Percentiles rank a stretch among this genome's conserved stretches.
Conservation (phyloP, 2,888 invertebrate species). For the Clanis bilineata region DNA sequence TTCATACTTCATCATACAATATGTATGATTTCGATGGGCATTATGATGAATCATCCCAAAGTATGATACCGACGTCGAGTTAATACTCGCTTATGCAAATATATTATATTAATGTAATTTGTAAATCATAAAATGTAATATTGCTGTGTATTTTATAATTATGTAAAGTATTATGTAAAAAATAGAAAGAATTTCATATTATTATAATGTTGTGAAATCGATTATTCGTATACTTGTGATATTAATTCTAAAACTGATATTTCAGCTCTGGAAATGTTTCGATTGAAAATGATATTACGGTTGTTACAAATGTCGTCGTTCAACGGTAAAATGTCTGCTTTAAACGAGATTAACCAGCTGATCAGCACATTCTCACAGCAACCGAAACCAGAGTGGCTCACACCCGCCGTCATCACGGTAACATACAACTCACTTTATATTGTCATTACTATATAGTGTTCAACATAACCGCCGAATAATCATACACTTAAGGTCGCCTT, state of each 20-base stretch:
- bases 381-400: slow-evolving; percentile 96
- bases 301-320: slow-evolving; percentile 98
- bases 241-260: slow-evolving; percentile 19
- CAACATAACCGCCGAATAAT: too few species aligned
- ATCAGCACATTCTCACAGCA: slow-evolving; percentile 95
- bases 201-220: neutral
- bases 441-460: neutral
- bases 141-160: neutral
- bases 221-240: neutral
- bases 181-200: too few species aligned
- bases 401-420: slow-evolving; percentile 96
- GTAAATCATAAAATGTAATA: too few species aligned
- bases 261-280: slow-evolving; percentile 93
- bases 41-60: too few species aligned
- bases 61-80: too few species aligned
- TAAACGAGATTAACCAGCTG: slow-evolving; percentile 99
- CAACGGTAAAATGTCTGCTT: slow-evolving; percentile 99
- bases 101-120: too few species aligned
- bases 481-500: too few species aligned
- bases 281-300: slow-evolving; percentile 96
- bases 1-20: too few species aligned
- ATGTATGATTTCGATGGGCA: too few species aligned
- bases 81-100: too few species aligned
- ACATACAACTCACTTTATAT: slow-evolving; percentile 46
- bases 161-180: too few species aligned